phyloP scores from a whole-genome alignment of 2,888 invertebrate species.

The Hesperia comma region DNA sequence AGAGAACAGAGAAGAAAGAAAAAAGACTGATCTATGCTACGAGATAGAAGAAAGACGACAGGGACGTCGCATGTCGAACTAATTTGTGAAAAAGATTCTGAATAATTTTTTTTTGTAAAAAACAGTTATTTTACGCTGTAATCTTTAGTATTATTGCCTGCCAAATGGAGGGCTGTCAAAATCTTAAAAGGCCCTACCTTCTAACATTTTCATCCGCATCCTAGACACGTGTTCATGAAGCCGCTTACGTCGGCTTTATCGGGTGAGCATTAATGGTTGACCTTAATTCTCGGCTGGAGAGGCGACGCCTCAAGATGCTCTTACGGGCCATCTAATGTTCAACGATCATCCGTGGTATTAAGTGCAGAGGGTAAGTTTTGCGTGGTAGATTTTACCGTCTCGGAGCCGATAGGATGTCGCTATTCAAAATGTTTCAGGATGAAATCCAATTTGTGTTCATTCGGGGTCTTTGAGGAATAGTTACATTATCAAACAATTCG shows the following conservation, averaged over 20 bases:
- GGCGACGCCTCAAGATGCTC: constrained; percentile 25
- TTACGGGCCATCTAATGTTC: constrained; percentile 27
- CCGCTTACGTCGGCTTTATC: constrained; percentile 29
- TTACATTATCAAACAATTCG: too few relatives aligned
- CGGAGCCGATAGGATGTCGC: background rate
- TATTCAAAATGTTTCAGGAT: too few relatives aligned
- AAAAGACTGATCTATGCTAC: too few relatives aligned
- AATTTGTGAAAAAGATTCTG: too few relatives aligned
- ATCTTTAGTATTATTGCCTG: too few relatives aligned
- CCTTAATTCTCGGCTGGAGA: constrained; percentile 28
- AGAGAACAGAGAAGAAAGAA: too few relatives aligned
- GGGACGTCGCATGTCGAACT: too few relatives aligned
- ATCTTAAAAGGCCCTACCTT: background rate
- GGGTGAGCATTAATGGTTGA: constrained; percentile 27
- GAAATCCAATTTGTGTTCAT: too few relatives aligned
- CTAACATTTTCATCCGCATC: constrained; percentile 1
- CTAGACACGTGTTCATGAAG: constrained; percentile 4
- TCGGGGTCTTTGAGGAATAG: too few relatives aligned
- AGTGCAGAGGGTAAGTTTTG: constrained; percentile 2
- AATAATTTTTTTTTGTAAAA: too few relatives aligned
- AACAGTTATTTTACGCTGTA: too few relatives aligned
- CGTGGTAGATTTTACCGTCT: background rate
- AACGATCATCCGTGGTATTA: constrained; percentile 22
- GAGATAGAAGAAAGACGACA: too few relatives aligned
- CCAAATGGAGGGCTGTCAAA: background rate